Percentiles rank a stretch among this genome's conserved stretches.
These are phyloP conservation scores for Pterocles gutturalis DNA, from an alignment of 2,113 vertebrate species.

Conservation along the genomic window DNA sequence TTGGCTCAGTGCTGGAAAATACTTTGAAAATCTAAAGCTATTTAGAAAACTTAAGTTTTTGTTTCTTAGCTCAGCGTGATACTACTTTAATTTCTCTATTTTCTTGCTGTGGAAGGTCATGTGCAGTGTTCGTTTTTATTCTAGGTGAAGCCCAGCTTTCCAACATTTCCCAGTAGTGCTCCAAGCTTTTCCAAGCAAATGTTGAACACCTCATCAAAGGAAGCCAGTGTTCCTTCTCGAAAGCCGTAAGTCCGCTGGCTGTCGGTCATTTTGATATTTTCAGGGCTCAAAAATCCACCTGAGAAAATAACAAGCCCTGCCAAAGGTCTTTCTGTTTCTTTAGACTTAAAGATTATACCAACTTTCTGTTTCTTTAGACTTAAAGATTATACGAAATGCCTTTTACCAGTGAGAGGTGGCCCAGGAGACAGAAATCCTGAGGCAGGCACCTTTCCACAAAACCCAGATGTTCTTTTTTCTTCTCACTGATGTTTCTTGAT, in stretches of 20 bases:
- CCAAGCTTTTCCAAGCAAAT: conserved; percentile 74
- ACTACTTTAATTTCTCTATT: background rate
- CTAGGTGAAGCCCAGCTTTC: conserved; percentile 72
- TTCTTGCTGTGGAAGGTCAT: conserved; percentile 41
- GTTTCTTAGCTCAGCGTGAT: background rate
- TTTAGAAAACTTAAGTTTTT: background rate
- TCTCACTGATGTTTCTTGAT: background rate
- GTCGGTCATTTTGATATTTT: background rate
- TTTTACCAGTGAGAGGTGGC: background rate
- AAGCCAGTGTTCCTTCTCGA: conserved; percentile 42
- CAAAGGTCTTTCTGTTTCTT: background rate
- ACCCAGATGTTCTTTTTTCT: background rate
- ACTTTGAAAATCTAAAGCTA: background rate
- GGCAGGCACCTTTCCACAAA: background rate
- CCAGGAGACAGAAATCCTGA: background rate
- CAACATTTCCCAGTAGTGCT: conserved; percentile 75
- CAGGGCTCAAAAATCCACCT: background rate
- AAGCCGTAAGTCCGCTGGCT: conserved; percentile 67
- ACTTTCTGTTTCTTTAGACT: background rate
- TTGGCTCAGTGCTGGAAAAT: background rate
- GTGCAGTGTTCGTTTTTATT: conserved; percentile 67
- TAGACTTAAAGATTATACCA: background rate
- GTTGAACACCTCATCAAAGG: conserved; percentile 68
- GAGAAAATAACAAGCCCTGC: background rate
- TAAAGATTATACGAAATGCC: background rate